Evolutionary conservation across 1,140 invertebrate species (phyloP).

Genomic region (Lepidurus arcticus): DNA sequence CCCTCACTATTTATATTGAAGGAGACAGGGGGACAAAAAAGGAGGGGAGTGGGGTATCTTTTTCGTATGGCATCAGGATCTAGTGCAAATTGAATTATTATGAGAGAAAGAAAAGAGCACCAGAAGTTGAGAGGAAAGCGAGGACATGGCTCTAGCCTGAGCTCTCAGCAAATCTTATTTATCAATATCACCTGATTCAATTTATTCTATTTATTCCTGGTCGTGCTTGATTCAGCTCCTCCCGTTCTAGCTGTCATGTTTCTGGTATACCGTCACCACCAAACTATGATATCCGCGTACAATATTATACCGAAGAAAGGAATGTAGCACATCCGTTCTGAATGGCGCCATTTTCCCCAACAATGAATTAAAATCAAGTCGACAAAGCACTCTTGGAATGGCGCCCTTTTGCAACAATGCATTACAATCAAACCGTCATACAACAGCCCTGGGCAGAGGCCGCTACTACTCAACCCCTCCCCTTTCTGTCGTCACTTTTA

Average conservation of each 20-base stretch:
- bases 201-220: conserved; percentile 1
- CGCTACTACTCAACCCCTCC: too few relatives aligned
- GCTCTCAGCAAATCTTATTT: neutral
- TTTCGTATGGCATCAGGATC: neutral
- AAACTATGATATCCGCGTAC: too few relatives aligned
- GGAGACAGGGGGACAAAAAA: neutral
- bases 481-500: too few relatives aligned
- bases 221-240: neutral
- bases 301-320: too few relatives aligned
- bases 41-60: neutral
- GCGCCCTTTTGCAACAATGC: too few relatives aligned
- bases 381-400: too few relatives aligned
- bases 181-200: neutral
- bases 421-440: too few relatives aligned
- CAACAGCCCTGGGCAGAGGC: too few relatives aligned
- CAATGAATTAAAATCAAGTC: too few relatives aligned
- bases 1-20: neutral
- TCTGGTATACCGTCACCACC: too few relatives aligned
- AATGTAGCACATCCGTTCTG: too few relatives aligned
- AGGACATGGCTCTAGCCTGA: neutral
- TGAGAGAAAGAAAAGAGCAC: neutral
- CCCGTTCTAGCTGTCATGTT: neutral
- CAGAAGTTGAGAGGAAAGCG: neutral
- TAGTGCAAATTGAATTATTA: conserved; percentile 20
- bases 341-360: too few relatives aligned